phyloP scores from a whole-genome alignment of 2,113 vertebrate species.

The Steatornis caripensis region DNA sequence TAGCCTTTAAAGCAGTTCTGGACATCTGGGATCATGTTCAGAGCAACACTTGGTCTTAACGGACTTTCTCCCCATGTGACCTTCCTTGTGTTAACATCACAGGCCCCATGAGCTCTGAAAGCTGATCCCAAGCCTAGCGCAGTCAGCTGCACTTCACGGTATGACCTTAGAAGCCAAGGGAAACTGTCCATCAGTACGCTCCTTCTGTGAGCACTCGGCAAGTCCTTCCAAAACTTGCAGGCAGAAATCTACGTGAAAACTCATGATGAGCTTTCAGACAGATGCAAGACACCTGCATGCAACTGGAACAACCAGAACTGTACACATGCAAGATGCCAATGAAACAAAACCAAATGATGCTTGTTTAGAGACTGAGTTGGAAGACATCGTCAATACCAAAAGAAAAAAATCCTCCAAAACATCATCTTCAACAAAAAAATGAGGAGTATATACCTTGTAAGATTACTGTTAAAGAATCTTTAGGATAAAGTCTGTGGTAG shows the following conservation, averaged over 20 bases:
- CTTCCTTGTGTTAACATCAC: not conserved
- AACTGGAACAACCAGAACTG: not conserved
- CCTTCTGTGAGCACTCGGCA: not conserved
- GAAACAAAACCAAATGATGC: not conserved
- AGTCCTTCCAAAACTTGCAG: not conserved
- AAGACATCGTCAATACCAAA: not conserved
- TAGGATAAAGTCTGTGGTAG: not conserved
- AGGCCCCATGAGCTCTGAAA: not conserved
- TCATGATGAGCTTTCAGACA: not conserved
- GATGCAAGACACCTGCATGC: not conserved
- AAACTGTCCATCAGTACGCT: not conserved
- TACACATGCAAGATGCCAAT: fast-evolving
- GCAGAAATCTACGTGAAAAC: not conserved
- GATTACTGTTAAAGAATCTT: not conserved
- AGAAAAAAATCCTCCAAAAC: not conserved
- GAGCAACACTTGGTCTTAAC: not conserved
- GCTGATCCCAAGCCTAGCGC: not conserved
- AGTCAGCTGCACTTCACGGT: not conserved
- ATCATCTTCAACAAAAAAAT: not conserved
- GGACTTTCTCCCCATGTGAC: not conserved
- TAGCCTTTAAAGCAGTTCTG: not conserved
- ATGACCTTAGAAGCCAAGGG: not conserved
- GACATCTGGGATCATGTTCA: not conserved
- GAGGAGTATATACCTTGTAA: not conserved
- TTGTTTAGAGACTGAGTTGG: not conserved